Percentiles rank a stretch among this genome's conserved stretches.
phyloP scores from a whole-genome alignment of 2,797 vertebrate genomes.

The Varecia variegata region DNA sequence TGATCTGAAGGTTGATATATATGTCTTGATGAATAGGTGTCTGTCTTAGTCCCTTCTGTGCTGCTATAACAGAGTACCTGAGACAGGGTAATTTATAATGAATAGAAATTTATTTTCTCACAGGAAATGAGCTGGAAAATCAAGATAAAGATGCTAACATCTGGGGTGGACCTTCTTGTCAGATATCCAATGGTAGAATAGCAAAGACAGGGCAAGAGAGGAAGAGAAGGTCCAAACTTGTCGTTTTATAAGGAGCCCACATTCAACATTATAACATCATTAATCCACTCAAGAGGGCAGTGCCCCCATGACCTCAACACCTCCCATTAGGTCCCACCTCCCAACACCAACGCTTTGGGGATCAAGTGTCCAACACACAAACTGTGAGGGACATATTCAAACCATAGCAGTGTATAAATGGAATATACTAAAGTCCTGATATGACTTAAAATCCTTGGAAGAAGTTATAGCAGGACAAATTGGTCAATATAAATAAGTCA shows the following conservation, averaged over 20 bases:
- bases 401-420: background rate
- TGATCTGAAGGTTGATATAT: background rate
- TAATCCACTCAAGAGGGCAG: too few species aligned
- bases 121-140: background rate
- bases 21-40: background rate
- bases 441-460: background rate
- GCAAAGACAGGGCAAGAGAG: background rate
- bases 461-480: background rate
- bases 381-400: background rate
- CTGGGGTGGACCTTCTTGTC: background rate
- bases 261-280: background rate
- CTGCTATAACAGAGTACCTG: background rate
- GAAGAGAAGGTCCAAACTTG: background rate
- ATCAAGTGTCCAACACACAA: background rate
- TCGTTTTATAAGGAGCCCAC: background rate
- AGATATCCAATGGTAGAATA: background rate
- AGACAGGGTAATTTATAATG: background rate
- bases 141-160: background rate
- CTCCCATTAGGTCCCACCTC: fast-evolving
- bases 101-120: background rate
- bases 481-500: background rate
- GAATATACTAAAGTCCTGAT: background rate
- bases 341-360: background rate
- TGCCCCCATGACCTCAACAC: background rate
- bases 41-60: background rate